Conservation (phyloP, 2,888 invertebrate species). For the Thymelicus acteon region DNA sequence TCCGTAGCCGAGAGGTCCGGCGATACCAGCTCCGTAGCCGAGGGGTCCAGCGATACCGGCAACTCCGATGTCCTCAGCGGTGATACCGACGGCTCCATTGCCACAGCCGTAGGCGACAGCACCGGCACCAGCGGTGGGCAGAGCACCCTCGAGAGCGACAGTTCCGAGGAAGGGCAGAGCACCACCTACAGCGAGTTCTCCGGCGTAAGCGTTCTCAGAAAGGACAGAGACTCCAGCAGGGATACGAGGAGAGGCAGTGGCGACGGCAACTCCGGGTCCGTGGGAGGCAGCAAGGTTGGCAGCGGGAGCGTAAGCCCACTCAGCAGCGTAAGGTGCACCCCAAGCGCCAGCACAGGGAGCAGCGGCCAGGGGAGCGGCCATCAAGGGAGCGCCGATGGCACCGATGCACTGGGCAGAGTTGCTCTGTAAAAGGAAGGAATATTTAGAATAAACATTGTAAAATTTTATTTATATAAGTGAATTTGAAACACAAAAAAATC, state of each 20-base stretch:
- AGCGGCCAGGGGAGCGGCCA: not conserved
- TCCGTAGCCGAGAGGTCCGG: constrained; percentile 8
- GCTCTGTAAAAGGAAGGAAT: constrained; percentile 43
- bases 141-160: constrained; percentile 49
- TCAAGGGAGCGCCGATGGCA: constrained; percentile 2
- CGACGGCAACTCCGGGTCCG: constrained; percentile 32
- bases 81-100: constrained; percentile 43
- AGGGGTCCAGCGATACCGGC: constrained; percentile 4
- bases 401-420: constrained; percentile 45
- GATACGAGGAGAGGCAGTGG: constrained; percentile 52
- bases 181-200: constrained; percentile 34
- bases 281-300: constrained; percentile 40
- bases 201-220: constrained; percentile 58
- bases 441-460: too few relatives aligned
- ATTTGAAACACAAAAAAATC: too few relatives aligned
- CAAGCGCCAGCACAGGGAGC: constrained; percentile 33
- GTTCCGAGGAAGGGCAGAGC: constrained; percentile 43
- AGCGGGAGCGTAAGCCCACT: constrained; percentile 33
- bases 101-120: constrained; percentile 46
- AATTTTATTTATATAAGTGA: too few relatives aligned
- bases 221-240: constrained; percentile 54
- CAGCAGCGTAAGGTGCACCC: not conserved
- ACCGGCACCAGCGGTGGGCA: constrained; percentile 54
- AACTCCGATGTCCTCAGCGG: too few relatives aligned
- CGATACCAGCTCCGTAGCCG: constrained; percentile 1